Conservation (phyloP, 1,140 invertebrate genomes). For the Drosophila athabasca region DNA sequence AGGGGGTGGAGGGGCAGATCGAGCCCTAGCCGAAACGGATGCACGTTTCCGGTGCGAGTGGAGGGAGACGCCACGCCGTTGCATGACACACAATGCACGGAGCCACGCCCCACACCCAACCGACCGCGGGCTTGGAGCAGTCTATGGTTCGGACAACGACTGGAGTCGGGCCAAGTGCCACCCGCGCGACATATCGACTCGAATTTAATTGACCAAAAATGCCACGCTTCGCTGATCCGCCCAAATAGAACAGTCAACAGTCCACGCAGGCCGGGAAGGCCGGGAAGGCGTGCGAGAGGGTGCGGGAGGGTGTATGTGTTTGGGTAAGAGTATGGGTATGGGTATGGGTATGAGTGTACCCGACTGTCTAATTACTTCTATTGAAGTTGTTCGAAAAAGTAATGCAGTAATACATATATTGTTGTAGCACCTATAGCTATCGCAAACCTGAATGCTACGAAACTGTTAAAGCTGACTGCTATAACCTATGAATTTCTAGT, state of each 20-base stretch:
- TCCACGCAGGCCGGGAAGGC: conserved; percentile 4
- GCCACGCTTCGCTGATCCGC: conserved; percentile 61
- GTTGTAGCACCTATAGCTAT: no score
- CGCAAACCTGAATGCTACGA: no score
- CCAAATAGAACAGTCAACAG: conserved; percentile 38
- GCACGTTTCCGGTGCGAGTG: conserved; percentile 56
- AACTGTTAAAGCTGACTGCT: no score
- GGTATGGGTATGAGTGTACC: no score
- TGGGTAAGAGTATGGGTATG: no score
- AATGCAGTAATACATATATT: no score
- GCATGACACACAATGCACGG: conserved; percentile 64
- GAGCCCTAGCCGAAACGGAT: conserved; percentile 54
- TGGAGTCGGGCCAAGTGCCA: conserved; percentile 42
- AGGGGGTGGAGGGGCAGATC: conserved; percentile 10
- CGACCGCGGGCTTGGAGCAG: conserved; percentile 20
- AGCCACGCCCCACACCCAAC: conserved; percentile 31
- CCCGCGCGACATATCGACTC: conserved; percentile 61
- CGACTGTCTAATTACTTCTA: background rate
- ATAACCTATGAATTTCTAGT: no score
- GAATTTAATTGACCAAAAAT: conserved; percentile 73
- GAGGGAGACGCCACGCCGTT: conserved; percentile 19
- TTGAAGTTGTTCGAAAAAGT: no score
- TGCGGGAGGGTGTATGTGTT: background rate
- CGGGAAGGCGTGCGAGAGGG: no score
- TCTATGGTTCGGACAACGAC: no score